Conservation (phyloP, 2,113 vertebrate genomes). For the Rhadina sibilatrix region DNA sequence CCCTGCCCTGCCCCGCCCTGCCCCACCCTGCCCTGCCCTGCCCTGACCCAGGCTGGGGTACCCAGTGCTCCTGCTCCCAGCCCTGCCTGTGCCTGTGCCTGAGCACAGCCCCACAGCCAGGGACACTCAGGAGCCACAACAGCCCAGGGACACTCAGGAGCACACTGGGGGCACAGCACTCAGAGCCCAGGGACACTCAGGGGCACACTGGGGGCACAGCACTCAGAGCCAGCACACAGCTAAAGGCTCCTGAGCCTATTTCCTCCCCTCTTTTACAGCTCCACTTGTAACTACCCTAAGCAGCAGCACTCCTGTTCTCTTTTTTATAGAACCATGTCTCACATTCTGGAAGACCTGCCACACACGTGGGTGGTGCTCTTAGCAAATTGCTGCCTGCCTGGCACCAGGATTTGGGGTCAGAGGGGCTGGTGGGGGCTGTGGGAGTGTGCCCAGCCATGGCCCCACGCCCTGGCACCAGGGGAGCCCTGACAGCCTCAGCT, state of each 20-base stretch:
- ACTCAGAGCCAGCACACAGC: accelerated
- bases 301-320: not conserved
- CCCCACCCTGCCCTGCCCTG: no score
- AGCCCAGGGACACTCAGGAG: no score
- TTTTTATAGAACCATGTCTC: accelerated
- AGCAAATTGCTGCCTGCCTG: accelerated
- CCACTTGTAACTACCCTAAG: accelerated
- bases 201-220: not conserved
- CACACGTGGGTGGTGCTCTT: accelerated
- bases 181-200: not conserved
- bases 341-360: not conserved
- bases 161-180: no score
- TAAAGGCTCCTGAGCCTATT: accelerated
- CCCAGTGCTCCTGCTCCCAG: accelerated
- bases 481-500: not conserved
- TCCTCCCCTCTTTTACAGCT: accelerated
- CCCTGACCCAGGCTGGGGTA: not conserved
- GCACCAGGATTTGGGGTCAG: accelerated
- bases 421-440: not conserved
- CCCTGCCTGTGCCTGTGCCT: not conserved
- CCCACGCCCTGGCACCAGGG: accelerated
- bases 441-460: accelerated
- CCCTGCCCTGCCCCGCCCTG: no score
- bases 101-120: not conserved
- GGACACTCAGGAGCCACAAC: not conserved